phyloP scores from a whole-genome alignment of 2,797 vertebrate species.

The Myoxocephalus aenaeus region DNA sequence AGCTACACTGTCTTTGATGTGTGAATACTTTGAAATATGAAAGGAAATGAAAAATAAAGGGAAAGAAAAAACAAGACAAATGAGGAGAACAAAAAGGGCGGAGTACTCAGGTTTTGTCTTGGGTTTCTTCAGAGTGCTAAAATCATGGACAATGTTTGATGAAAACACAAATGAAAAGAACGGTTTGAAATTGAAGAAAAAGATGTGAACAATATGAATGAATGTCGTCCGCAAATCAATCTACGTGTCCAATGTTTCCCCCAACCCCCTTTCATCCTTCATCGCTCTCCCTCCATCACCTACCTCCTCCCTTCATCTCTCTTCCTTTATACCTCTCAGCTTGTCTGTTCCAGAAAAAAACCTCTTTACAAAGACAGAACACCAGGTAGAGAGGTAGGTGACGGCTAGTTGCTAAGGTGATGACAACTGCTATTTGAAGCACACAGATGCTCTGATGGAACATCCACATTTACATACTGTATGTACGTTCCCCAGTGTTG shows the following conservation, averaged over 20 bases:
- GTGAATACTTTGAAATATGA: slow-evolving; percentile 53
- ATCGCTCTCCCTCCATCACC: slow-evolving; percentile 49
- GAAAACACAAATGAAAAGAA: slow-evolving; percentile 37
- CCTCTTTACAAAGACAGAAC: slow-evolving; percentile 51
- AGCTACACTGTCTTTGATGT: slow-evolving; percentile 47
- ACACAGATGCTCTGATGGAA: slow-evolving; percentile 40
- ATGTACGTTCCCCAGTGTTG: slow-evolving; percentile 48
- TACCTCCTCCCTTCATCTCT: slow-evolving; percentile 51
- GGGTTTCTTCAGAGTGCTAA: slow-evolving; percentile 18
- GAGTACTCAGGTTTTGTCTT: slow-evolving; percentile 35
- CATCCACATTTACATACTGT: slow-evolving; percentile 15
- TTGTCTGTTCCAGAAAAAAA: slow-evolving; percentile 38
- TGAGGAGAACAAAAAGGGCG: slow-evolving; percentile 37
- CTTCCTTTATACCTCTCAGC: slow-evolving; percentile 46
- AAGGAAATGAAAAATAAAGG: slow-evolving; percentile 31
- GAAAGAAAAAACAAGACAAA: slow-evolving; percentile 35
- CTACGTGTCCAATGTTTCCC: slow-evolving; percentile 27
- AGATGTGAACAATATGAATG: slow-evolving; percentile 30
- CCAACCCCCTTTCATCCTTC: slow-evolving; percentile 55
- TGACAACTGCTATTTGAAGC: slow-evolving; percentile 64
- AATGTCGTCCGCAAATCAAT: slow-evolving; percentile 52
- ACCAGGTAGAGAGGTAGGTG: slow-evolving; percentile 50
- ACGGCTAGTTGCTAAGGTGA: slow-evolving; percentile 76
- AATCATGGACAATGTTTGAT: slow-evolving; percentile 51
- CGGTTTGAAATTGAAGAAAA: slow-evolving; percentile 31